Evolutionary conservation across 2,888 invertebrate genomes (phyloP).

Genomic region (Tenthredo mesomela): DNA sequence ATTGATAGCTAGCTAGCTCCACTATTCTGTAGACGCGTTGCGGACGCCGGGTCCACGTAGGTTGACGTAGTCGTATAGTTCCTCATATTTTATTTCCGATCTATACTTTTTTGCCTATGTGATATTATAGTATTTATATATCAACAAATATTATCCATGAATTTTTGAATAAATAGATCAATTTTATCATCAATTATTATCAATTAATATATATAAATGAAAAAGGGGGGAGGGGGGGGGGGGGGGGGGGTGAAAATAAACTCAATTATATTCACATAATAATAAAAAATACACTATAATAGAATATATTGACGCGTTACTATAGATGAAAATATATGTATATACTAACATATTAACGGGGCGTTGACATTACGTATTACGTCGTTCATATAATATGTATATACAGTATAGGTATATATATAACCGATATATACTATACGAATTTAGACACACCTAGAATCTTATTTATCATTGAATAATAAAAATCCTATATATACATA

Average conservation of each 20-base stretch:
- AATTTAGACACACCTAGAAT: background rate
- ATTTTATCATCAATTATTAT: background rate
- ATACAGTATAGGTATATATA: background rate
- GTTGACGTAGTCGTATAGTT: background rate
- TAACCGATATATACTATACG: too few species aligned
- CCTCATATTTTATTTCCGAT: background rate
- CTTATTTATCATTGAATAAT: slow-evolving; percentile 7
- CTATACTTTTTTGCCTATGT: background rate
- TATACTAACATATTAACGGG: background rate
- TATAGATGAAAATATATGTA: background rate
- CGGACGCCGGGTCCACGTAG: background rate
- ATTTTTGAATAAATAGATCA: background rate
- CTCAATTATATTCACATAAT: background rate
- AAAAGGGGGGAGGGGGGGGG: too few species aligned
- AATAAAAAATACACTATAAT: background rate
- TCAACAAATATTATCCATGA: background rate
- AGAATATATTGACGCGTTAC: background rate
- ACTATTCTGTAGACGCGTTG: background rate
- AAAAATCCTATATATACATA: background rate
- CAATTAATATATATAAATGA: background rate
- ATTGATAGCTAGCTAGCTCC: slow-evolving; percentile 26
- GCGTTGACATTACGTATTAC: background rate
- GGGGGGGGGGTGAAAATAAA: too few species aligned
- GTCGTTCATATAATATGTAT: background rate
- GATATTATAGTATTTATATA: too few species aligned